Evolutionary conservation across 2,113 vertebrate genomes (phyloP).

Genomic region (Daboia siamensis): DNA sequence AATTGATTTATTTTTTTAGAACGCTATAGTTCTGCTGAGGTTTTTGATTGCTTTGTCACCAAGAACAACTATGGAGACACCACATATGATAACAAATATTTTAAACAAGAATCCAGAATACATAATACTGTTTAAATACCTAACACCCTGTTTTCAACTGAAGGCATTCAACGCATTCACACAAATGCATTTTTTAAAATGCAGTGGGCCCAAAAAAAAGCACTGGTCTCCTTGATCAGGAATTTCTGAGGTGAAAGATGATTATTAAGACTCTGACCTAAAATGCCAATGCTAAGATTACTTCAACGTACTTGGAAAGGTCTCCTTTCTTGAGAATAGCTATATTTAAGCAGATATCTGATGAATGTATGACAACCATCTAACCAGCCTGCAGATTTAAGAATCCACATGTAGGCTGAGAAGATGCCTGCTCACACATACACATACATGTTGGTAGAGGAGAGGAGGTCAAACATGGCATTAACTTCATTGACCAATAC

Average conservation of each 20-base stretch:
- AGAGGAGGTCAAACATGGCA: constrained; percentile 12
- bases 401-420: constrained; percentile 94
- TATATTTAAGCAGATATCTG: constrained; percentile 65
- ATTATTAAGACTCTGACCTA: background rate
- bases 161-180: background rate
- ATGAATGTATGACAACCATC: constrained; percentile 93
- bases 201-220: background rate
- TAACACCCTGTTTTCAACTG: background rate
- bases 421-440: constrained; percentile 92
- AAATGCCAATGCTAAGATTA: background rate
- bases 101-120: background rate
- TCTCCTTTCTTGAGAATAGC: constrained; percentile 47
- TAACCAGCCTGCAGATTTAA: constrained; percentile 97
- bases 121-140: background rate
- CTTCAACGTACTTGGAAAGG: constrained; percentile 40
- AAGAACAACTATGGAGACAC: background rate
- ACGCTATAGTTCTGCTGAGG: background rate
- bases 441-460: constrained; percentile 53
- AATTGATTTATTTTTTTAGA: background rate
- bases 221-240: background rate
- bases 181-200: background rate
- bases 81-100: background rate
- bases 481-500: constrained; percentile 5
- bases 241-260: background rate
- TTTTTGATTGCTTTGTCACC: background rate